These are phyloP conservation scores for Crossaster papposus DNA, from an alignment of 53 echinoderm and acorn worm species.

Conservation along the genomic window DNA sequence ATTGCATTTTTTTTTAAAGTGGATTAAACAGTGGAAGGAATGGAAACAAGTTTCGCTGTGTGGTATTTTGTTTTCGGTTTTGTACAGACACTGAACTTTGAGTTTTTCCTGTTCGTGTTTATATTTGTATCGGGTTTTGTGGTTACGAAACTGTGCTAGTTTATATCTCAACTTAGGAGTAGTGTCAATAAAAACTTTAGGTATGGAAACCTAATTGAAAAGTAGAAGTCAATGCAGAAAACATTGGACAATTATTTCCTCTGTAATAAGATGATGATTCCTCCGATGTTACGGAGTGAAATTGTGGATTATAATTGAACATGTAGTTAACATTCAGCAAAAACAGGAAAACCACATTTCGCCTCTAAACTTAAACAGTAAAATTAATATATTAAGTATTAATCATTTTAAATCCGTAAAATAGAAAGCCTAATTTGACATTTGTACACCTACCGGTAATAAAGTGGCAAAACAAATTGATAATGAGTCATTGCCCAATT, in stretches of 20 bases:
- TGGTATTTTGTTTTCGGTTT: background rate
- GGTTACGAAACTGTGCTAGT: background rate
- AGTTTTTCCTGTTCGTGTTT: conserved; percentile 6
- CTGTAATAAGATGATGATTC: too few species aligned
- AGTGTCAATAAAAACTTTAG: background rate
- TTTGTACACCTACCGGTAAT: background rate
- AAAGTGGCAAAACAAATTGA: background rate
- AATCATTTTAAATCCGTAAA: too few species aligned
- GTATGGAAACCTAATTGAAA: too few species aligned
- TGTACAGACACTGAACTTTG: background rate
- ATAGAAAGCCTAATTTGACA: background rate
- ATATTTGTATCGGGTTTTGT: conserved; percentile 2
- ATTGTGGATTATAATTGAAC: too few species aligned
- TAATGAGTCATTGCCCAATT: background rate
- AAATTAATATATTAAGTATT: too few species aligned
- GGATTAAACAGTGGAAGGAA: background rate
- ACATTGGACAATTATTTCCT: too few species aligned
- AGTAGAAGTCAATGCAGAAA: too few species aligned
- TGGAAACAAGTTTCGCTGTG: conserved; percentile 1
- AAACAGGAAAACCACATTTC: too few species aligned
- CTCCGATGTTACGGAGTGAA: too few species aligned
- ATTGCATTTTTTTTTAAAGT: too few species aligned
- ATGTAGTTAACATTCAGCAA: too few species aligned
- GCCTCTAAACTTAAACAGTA: too few species aligned
- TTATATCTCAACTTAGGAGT: background rate